These are phyloP conservation scores for Hypomecis punctinalis DNA, from an alignment of 2,888 invertebrate species.

Conservation along the genomic window DNA sequence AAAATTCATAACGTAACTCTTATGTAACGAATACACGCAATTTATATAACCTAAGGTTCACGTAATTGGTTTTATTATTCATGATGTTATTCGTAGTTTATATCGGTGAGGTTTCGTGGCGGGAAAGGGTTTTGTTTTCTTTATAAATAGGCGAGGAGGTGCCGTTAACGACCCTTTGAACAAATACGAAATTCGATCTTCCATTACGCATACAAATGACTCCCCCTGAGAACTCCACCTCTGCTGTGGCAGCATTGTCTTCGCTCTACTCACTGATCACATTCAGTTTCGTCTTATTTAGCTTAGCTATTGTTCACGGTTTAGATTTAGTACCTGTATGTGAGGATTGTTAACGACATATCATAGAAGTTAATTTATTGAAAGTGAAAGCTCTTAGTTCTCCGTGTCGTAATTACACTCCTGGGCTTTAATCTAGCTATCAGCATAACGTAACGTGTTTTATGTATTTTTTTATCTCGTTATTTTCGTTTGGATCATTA, in stretches of 20 bases:
- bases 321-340: slow-evolving; percentile 15
- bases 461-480: no score
- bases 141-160: slow-evolving; percentile 82
- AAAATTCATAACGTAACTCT: slow-evolving; percentile 24
- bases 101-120: slow-evolving; percentile 61
- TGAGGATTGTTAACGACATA: slow-evolving; percentile 10
- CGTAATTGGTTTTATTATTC: slow-evolving; percentile 61
- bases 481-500: no score
- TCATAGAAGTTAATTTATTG: slow-evolving; percentile 9
- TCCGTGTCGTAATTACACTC: no score
- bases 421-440: no score
- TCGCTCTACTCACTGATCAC: slow-evolving; percentile 66
- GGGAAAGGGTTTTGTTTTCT: slow-evolving; percentile 82
- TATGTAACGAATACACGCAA: slow-evolving; percentile 28
- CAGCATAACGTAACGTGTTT: no score
- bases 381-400: background rate
- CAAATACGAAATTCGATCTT: slow-evolving; percentile 85
- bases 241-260: slow-evolving; percentile 72
- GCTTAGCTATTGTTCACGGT: slow-evolving; percentile 26
- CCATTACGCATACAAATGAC: slow-evolving; percentile 83
- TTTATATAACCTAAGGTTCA: slow-evolving; percentile 32
- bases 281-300: slow-evolving; percentile 44
- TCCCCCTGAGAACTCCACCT: slow-evolving; percentile 61
- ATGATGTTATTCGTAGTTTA: slow-evolving; percentile 47
- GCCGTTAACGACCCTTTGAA: slow-evolving; percentile 83